Base-by-base conservation (phyloP, 2,888 invertebrate genomes). In the Acanthopleura granulata region DNA sequence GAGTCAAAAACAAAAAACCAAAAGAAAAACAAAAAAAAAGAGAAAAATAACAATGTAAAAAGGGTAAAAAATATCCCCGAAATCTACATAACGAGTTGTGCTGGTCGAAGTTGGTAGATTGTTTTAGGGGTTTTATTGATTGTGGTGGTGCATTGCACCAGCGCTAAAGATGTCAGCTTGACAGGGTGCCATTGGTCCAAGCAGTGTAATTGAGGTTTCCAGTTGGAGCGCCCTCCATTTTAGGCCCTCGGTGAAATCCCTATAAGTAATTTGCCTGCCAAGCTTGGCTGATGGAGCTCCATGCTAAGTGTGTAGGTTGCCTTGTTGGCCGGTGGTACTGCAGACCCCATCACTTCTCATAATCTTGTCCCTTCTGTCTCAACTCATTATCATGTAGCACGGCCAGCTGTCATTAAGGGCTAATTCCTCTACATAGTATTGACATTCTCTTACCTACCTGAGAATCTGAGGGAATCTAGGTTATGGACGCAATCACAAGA, bases 231-330 rank as follows among this genome's bases (percentile, higher is more conserved):
- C n/a, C 22, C n/a, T 6, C 57, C 22, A 57, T 12, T 57, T 57
- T 18, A 18, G 18, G 3, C 57, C 57, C 22, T 57, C n/a, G 6
- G 6, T 57, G n/a, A 57, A 57, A 22, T 57, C 57, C 18, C 57
- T 57, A 57, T 57, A 57, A 57, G 57, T 57, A 57, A 57, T 57
- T 57, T 57, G 57, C 18, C 57, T 57, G 57, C 57, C 57, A 57
- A 57, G 18, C 57, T n/a, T 57, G 57, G 22, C n/a, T 57, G 57
- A 18, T 57, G 57, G 22, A 6, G 57, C 22, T 57, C 22, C 57
- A 57, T 57, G 57, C 22, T 18, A 22, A n/a, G 57, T 57, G 57
- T 57, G 18, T 57, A 22, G 57, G n/a, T n/a, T 22, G 57, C n/a
- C 18, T n/a, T 57, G 18, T 18, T 57, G 57, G 22, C n/a, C 12